Percentiles rank a stretch among this genome's conserved stretches.
Evolutionary conservation across 1,140 invertebrate species (phyloP).

Genomic region (Apis florea): DNA sequence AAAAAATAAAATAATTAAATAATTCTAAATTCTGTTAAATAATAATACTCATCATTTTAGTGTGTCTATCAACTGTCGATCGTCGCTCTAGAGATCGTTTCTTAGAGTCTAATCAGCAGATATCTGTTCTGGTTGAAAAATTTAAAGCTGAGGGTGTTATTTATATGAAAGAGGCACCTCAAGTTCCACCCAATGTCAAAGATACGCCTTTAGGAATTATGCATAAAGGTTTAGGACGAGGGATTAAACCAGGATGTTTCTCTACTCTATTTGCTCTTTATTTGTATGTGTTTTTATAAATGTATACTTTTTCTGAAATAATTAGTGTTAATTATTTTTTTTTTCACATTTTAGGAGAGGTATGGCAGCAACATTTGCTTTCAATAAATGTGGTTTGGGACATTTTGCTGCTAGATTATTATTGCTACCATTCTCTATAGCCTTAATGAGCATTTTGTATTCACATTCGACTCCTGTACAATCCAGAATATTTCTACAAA

Average conservation of each 20-base stretch:
- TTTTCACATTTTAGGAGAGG: conserved; percentile 83
- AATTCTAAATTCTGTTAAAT: neutral
- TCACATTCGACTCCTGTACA: conserved; percentile 77
- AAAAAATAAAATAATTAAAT: neutral
- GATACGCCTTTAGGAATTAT: conserved; percentile 68
- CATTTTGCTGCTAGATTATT: conserved; percentile 88
- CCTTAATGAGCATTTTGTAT: conserved; percentile 91
- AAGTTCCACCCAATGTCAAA: conserved; percentile 77
- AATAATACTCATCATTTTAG: conserved; percentile 77
- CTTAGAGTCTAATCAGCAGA: conserved; percentile 95
- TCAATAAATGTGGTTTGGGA: conserved; percentile 86
- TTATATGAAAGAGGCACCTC: conserved; percentile 83
- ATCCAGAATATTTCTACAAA: conserved; percentile 76
- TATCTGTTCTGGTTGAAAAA: conserved; percentile 93
- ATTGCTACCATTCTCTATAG: conserved; percentile 88
- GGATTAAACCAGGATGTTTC: conserved; percentile 85
- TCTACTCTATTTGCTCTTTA: conserved; percentile 88
- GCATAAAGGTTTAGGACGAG: conserved; percentile 75
- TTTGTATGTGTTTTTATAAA: conserved; percentile 80
- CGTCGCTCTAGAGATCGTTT: conserved; percentile 92
- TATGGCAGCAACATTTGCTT: conserved; percentile 88
- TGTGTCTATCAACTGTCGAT: conserved; percentile 95
- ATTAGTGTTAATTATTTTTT: neutral
- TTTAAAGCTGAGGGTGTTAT: conserved; percentile 91
- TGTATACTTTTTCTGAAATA: neutral